Evolutionary conservation across 1,140 invertebrate genomes (phyloP).

Genomic region (Pogonognathellus flavescens): DNA sequence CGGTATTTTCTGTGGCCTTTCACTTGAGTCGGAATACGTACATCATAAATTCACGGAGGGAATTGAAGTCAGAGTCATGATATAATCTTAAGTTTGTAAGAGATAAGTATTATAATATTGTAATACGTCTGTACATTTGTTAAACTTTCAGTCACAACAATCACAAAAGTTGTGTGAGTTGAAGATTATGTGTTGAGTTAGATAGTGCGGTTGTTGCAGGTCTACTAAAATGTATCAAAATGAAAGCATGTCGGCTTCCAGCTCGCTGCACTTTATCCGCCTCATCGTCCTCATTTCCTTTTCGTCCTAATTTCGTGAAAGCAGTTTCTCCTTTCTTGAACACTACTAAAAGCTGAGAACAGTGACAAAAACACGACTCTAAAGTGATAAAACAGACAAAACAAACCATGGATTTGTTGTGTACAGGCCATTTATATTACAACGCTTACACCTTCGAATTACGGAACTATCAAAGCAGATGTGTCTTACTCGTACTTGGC

Average conservation of each 20-base stretch:
- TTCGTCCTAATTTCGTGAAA: constrained; percentile 6
- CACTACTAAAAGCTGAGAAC: background rate
- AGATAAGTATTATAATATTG: no score
- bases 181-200: constrained; percentile 19
- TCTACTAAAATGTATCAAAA: background rate
- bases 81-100: background rate
- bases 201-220: background rate
- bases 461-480: constrained; percentile 8
- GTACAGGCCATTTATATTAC: constrained; percentile 27
- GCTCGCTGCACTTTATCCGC: constrained; percentile 18
- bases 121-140: background rate
- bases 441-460: constrained; percentile 26
- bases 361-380: constrained; percentile 37
- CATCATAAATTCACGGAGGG: no score
- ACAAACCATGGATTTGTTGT: constrained; percentile 43
- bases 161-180: constrained; percentile 4
- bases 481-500: background rate
- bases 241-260: constrained; percentile 37
- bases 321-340: no score
- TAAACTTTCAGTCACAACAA: background rate
- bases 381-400: constrained; percentile 43
- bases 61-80: background rate
- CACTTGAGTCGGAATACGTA: no score
- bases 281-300: constrained; percentile 36
- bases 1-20: no score